These are phyloP conservation scores for Aurelia sp. DNA, from an alignment of 30 jellyfish, hydroid and myxozoan species.

Conservation along the genomic window DNA sequence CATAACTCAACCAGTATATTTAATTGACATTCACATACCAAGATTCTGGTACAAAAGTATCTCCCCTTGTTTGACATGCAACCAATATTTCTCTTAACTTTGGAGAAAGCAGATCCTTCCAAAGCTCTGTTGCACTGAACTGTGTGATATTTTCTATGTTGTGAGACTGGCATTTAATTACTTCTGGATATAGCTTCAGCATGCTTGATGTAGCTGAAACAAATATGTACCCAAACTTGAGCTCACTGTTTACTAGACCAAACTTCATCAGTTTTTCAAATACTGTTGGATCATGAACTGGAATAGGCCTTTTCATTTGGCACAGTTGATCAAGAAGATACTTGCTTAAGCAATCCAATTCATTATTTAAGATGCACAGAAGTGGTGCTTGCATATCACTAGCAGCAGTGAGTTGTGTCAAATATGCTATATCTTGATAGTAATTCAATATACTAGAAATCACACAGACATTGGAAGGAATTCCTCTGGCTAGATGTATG, in stretches of 20 bases:
- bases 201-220: conserved; percentile 20
- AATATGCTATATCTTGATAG: background rate
- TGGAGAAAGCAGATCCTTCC: conserved; percentile 7
- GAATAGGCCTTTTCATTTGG: conserved; percentile 26
- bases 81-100: conserved; percentile 18
- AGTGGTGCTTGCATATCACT: background rate
- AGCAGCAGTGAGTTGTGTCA: background rate
- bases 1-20: background rate
- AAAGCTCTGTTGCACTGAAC: conserved; percentile 3
- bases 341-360: background rate
- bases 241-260: conserved; percentile 14
- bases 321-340: conserved; percentile 16
- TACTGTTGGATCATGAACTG: conserved; percentile 1
- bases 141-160: background rate
- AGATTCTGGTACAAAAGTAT: conserved; percentile 50
- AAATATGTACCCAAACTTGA: background rate
- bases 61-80: conserved; percentile 22
- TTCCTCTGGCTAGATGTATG: background rate
- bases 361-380: background rate
- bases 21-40: background rate
- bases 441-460: background rate
- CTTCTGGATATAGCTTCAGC: background rate
- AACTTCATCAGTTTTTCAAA: background rate
- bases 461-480: conserved; percentile 6
- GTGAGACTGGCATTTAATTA: conserved; percentile 4